Evolutionary conservation across 1,140 invertebrate genomes (phyloP).

Genomic region (Melanaphis sacchari): DNA sequence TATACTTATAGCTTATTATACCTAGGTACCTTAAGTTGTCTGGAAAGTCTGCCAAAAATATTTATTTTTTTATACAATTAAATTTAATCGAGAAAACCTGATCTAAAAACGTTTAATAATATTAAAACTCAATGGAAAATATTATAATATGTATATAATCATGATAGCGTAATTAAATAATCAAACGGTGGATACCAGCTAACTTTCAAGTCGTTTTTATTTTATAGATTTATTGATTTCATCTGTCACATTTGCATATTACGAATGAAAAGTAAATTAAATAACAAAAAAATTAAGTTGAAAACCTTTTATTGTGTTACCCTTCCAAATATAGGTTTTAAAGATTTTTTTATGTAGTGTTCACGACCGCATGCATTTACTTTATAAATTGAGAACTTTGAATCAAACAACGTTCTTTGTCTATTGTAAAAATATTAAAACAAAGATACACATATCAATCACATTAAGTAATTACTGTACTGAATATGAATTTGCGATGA

Average conservation of each 20-base stretch:
- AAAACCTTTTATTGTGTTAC: slow-evolving; percentile 36
- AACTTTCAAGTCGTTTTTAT: neutral
- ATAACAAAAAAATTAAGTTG: neutral
- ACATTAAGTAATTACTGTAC: neutral
- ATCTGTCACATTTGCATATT: neutral
- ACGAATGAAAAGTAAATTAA: neutral
- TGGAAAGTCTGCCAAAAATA: neutral
- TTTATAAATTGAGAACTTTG: neutral
- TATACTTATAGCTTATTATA: too few species aligned
- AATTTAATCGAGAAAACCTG: neutral
- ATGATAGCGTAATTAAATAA: neutral
- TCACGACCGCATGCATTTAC: neutral
- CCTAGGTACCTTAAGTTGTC: neutral
- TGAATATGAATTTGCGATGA: neutral
- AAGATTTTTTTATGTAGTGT: neutral
- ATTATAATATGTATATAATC: neutral
- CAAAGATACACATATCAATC: neutral
- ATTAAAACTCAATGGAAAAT: neutral
- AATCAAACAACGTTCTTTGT: neutral
- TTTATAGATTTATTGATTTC: neutral
- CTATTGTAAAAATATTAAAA: neutral
- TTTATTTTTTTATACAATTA: neutral
- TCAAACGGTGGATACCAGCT: neutral
- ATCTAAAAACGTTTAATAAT: neutral
- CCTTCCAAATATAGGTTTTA: neutral